Base-by-base conservation (phyloP, 2,797 vertebrate genomes). In the Miichthys miiuy region DNA sequence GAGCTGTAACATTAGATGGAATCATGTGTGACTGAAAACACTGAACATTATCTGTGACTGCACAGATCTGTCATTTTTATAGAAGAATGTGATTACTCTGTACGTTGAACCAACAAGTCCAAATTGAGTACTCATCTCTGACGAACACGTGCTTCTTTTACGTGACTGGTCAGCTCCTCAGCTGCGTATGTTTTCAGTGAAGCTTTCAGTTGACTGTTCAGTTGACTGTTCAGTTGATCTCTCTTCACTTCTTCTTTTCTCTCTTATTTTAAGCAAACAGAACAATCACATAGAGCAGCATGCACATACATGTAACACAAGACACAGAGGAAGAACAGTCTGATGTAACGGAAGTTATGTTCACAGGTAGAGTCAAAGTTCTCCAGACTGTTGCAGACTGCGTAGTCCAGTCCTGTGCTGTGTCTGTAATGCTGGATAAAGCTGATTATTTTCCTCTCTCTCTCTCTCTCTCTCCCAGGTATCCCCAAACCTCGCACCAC, bases 401-500 rank as follows among this genome's bases (percentile, higher is more conserved):
- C 16, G 12, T 20, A 58, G 38, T 61, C 2, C 21, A 41, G 58
- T 13, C 27, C 6, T 64, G 17, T 46, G 4, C 63, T 60, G 38
- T 27, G 5, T 48, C 8, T 41, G 38, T 72, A 21, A 51, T 57
- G 17, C 25, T 63, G 13, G 42, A n/a, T 44, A 18, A 13, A n/a
- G 0, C 27, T 20, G 11, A 42, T 42, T 11, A 6, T 60, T 23
- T 54, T 4, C 7, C 57, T 34, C n/a, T 68, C 42, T 42, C 8
- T 38, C 17, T 48, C 17, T 48, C 16, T 68, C 8, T 77, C 5
- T 69, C 42, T 55, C n/a, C 18, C 86, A 96, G 95, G 93, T 69
- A 82, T 90, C 62, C 71, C 87, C 23, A 95, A 91, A 87, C 87
- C 87, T 73, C 91, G 85, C 23, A 30, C 82, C 68, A 61, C 17